Evolutionary conservation across 2,888 invertebrate species (phyloP), one percentile per base, ranked within the genome.

Genomic region (Seira musarum): DNA sequence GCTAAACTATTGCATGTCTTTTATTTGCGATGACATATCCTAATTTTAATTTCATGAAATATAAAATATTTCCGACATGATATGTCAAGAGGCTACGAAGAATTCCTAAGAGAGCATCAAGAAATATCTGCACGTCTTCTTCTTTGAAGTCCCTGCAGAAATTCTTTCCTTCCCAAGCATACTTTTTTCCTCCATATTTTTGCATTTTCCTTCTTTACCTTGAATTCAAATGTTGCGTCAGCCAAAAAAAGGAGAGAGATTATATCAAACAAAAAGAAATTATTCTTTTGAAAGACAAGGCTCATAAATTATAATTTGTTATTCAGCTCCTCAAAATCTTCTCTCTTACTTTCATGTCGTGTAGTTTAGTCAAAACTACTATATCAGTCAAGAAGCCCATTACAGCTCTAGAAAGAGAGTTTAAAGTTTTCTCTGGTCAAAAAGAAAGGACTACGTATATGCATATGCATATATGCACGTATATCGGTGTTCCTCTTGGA

Each of bases 301-400:
- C 53, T 53, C 53, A 53, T 53, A 53, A 53, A 53, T 53, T 53
- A 53, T 53, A 53, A 53, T 53, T 53, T 53, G 53, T 53, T 17
- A 30, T 53, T n/a, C 15, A 53, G 13, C 53, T 53, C 53, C 15
- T 53, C 53, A 53, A 30, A 30, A 30, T 30, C 30, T 30, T 8
- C 30, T 8, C 30, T 30, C 8, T 30, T 30, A 30, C 30, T 30
- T 30, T 30, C 8, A n/a, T n/a, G n/a, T n/a, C n/a, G n/a, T n/a
- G n/a, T 30, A 8, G 30, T 30, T 30, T 2, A 30, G 30, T 30
- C 8, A 8, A 30, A 8, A 30, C 30, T 30, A 30, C 8, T 30
- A 8, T 30, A 30, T 30, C 30, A 30, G n/a, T n/a, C n/a, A n/a
- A n/a, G 30, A 8, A 30, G 30, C 30, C 30, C 8, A 30, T 30